Conservation (phyloP, 2,888 invertebrate genomes). For the Drosophila fulvimacula region DNA sequence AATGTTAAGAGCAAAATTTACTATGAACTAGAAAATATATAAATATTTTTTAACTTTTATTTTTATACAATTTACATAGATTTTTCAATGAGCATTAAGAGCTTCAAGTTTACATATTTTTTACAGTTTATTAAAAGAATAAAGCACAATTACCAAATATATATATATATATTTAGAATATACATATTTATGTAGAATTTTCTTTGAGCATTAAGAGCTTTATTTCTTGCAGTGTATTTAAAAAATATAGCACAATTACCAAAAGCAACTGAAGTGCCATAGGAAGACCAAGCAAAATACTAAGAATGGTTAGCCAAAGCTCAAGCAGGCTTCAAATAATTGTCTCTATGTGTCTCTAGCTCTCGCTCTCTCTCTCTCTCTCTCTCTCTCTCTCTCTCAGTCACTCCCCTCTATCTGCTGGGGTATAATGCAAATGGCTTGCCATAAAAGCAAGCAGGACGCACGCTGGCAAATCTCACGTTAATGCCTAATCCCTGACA, state of each 20-base stretch:
- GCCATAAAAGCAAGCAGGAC: constrained; percentile 44
- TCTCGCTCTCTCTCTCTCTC: background rate
- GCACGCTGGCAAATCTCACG: constrained; percentile 68
- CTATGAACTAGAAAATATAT: too few species aligned
- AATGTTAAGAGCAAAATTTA: too few species aligned
- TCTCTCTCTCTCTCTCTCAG: too few species aligned
- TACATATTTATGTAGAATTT: too few species aligned
- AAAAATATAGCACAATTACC: constrained; percentile 10
- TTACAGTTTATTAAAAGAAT: constrained; percentile 9
- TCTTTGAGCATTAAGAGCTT: background rate
- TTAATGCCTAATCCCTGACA: constrained; percentile 80
- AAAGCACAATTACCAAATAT: constrained; percentile 11
- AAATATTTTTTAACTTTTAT: too few species aligned
- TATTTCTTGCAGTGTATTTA: constrained; percentile 10
- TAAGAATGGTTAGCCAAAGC: constrained; percentile 7
- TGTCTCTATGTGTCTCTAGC: constrained; percentile 10
- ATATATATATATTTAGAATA: too few species aligned
- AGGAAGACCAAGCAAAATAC: constrained; percentile 9
- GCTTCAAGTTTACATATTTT: background rate
- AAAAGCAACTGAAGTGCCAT: constrained; percentile 19
- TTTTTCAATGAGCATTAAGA: too few species aligned
- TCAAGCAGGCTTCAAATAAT: constrained; percentile 46
- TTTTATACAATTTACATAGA: too few species aligned
- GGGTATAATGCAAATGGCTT: constrained; percentile 56
- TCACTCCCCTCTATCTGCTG: background rate